Evolutionary conservation across 2,797 vertebrate species (phyloP).

Genomic region (Thripadectes ignobilis): DNA sequence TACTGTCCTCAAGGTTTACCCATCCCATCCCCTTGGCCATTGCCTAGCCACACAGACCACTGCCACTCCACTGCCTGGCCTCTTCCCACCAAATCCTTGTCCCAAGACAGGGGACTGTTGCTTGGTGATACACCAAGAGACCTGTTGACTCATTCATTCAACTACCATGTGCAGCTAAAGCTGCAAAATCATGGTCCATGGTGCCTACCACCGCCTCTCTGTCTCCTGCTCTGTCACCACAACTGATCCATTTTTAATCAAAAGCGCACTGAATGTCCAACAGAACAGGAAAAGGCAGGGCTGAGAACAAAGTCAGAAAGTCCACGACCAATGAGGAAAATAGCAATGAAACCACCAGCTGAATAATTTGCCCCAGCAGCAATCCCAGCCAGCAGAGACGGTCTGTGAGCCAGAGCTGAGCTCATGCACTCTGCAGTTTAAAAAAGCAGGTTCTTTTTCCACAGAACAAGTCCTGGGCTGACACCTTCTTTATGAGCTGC

Average conservation of each 20-base stretch:
- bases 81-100: not conserved
- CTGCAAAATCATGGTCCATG: not conserved
- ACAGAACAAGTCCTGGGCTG: not conserved
- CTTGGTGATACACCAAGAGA: not conserved
- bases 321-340: not conserved
- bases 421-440: not conserved
- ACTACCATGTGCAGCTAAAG: not conserved
- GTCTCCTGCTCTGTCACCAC: not conserved
- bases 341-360: not conserved
- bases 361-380: not conserved
- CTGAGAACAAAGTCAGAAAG: not conserved
- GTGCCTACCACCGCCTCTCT: not conserved
- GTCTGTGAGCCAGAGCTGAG: not conserved
- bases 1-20: rapidly evolving
- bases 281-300: not conserved
- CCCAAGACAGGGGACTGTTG: not conserved
- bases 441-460: not conserved
- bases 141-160: not conserved
- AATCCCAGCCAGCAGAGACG: not conserved
- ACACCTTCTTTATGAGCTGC: slow-evolving; percentile 20
- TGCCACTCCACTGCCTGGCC: not conserved
- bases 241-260: not conserved
- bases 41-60: not conserved
- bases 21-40: not conserved
- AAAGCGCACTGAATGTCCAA: not conserved